Evolutionary conservation across 2,797 vertebrate genomes (phyloP).

Genomic region (Poeciliopsis presidionis): DNA sequence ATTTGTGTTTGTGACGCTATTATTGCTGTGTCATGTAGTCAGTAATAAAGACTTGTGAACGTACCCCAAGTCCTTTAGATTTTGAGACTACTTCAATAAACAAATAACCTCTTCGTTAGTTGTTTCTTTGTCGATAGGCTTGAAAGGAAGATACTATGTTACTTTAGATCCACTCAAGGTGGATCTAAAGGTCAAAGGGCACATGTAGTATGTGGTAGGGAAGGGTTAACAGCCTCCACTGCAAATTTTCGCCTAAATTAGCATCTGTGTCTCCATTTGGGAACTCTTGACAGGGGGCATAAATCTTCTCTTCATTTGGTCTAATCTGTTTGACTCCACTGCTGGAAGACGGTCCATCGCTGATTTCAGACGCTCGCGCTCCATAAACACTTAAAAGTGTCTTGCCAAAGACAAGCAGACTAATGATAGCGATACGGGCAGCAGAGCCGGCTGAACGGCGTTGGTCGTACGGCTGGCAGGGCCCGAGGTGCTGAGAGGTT

Average conservation of each 20-base stretch:
- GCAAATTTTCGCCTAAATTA: background rate
- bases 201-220: conserved; percentile 6
- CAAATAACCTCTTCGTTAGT: background rate
- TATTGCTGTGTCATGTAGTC: too few relatives aligned
- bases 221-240: background rate
- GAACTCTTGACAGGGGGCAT: background rate
- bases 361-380: conserved; percentile 6
- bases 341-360: background rate
- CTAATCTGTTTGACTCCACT: conserved; percentile 2
- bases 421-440: conserved; percentile 13
- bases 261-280: background rate
- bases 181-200: conserved; percentile 27
- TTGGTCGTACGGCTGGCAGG: conserved; percentile 26
- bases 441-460: conserved; percentile 18
- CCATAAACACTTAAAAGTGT: conserved; percentile 1
- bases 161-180: background rate
- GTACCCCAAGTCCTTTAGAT: background rate
- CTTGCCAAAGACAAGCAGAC: background rate
- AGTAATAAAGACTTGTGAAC: background rate
- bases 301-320: conserved; percentile 2
- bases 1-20: too few relatives aligned
- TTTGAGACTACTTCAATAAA: background rate
- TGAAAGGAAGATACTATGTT: conserved; percentile 22
- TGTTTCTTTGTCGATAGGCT: conserved; percentile 8
- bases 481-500: conserved; percentile 43